Percentiles rank a stretch among this genome's conserved stretches.
These are phyloP conservation scores for Tapera naevia DNA, from an alignment of 2,797 vertebrate species.

Conservation along the genomic window DNA sequence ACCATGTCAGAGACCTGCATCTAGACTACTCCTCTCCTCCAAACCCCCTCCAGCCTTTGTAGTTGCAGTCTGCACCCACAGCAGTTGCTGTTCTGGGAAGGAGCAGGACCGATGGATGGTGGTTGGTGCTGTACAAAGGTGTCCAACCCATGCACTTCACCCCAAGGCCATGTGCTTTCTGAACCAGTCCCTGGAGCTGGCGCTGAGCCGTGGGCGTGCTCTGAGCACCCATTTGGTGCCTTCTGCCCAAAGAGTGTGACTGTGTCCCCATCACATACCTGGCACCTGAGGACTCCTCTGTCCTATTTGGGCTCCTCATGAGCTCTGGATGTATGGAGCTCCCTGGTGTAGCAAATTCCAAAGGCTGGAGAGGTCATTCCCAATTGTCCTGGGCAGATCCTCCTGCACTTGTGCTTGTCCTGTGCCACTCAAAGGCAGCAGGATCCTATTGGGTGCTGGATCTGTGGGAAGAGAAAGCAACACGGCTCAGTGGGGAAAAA, in stretches of 20 bases:
- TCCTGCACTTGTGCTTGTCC: background rate
- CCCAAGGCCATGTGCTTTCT: background rate
- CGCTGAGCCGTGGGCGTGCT: rapidly evolving
- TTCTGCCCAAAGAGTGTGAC: background rate
- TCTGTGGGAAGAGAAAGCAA: background rate
- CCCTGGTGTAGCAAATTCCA: background rate
- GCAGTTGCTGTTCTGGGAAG: background rate
- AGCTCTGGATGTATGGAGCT: rapidly evolving
- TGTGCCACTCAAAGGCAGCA: rapidly evolving
- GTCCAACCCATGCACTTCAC: rapidly evolving
- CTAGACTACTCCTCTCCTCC: background rate
- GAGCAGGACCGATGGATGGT: rapidly evolving
- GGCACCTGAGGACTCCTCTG: background rate
- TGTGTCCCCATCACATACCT: background rate
- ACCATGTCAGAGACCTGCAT: background rate
- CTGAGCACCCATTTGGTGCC: background rate
- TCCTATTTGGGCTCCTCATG: background rate
- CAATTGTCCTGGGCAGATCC: background rate
- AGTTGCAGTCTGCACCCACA: background rate
- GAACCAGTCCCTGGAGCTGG: rapidly evolving
- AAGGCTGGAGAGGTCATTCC: background rate
- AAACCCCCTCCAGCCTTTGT: background rate
- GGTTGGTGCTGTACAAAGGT: background rate
- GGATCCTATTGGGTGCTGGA: background rate
- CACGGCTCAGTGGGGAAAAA: rapidly evolving